Conservation (phyloP, 2,888 invertebrate genomes). For the Clepsis dumicolana region DNA sequence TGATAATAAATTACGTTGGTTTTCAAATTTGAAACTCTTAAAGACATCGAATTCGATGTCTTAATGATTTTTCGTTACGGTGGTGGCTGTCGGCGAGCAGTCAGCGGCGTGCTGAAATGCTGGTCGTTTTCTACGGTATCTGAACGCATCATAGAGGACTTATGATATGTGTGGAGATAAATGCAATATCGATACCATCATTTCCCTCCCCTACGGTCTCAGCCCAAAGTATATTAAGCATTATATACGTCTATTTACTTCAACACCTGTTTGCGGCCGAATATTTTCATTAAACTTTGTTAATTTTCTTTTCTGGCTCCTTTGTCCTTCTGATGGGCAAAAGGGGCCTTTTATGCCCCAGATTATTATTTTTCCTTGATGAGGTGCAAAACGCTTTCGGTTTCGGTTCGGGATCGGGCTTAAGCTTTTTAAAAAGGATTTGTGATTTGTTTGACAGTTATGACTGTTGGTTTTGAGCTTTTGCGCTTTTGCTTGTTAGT, state of each 20-base stretch:
- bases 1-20: too few species aligned
- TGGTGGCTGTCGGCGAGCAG: too few species aligned
- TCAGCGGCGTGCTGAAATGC: too few species aligned
- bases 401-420: slow-evolving; percentile 13
- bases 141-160: too few species aligned
- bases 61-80: too few species aligned
- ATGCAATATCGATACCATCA: background rate
- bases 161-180: too few species aligned
- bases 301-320: slow-evolving; percentile 63
- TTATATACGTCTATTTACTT: slow-evolving; percentile 61
- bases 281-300: slow-evolving; percentile 80
- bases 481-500: too few species aligned
- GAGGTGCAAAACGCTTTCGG: slow-evolving; percentile 46
- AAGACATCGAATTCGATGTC: too few species aligned
- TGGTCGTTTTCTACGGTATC: too few species aligned
- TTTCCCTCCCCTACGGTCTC: slow-evolving; percentile 45
- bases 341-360: slow-evolving; percentile 43
- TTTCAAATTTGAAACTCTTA: too few species aligned
- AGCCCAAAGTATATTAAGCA: slow-evolving; percentile 49
- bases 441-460: slow-evolving; percentile 21
- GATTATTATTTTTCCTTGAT: slow-evolving; percentile 57
- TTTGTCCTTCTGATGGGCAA: slow-evolving; percentile 44
- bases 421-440: slow-evolving; percentile 18
- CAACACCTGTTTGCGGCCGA: slow-evolving; percentile 65
- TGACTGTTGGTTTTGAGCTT: background rate